Evolutionary conservation across 2,797 vertebrate species (phyloP).

Genomic region (Eospalax fontanierii): DNA sequence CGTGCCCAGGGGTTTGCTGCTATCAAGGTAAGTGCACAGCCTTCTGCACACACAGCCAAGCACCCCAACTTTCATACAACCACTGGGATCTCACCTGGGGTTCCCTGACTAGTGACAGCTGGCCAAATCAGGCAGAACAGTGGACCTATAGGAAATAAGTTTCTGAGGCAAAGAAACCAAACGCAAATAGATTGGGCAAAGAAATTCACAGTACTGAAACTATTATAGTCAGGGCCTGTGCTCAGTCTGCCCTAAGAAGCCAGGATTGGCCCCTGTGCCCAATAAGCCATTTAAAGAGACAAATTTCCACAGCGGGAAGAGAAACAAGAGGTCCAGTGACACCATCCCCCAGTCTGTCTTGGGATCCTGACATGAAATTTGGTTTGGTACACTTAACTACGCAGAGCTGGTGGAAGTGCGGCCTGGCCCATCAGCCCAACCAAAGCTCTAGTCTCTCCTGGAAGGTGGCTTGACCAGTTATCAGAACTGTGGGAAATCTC

Average conservation of each 20-base stretch:
- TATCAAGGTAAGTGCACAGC: constrained; percentile 90
- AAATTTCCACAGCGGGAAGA: neutral
- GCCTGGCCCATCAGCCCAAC: neutral
- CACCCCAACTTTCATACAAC: neutral
- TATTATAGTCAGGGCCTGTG: no score
- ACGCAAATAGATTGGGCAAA: neutral
- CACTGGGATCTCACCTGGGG: neutral
- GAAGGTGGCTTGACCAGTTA: neutral
- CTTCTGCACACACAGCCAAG: neutral
- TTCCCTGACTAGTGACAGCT: neutral
- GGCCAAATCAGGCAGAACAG: neutral
- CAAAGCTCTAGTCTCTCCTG: neutral
- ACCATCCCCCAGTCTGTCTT: neutral
- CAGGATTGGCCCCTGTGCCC: neutral
- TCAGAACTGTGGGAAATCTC: neutral
- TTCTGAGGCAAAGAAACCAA: neutral
- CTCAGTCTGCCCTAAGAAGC: neutral
- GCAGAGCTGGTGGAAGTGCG: neutral
- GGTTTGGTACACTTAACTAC: neutral
- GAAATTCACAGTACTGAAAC: neutral
- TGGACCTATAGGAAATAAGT: neutral
- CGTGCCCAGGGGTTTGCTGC: constrained; percentile 86
- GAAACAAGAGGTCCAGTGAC: neutral
- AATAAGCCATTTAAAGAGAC: neutral
- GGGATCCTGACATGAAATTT: neutral